These are phyloP conservation scores for Atherix ibis DNA, from an alignment of 2,888 invertebrate species.

Conservation along the genomic window DNA sequence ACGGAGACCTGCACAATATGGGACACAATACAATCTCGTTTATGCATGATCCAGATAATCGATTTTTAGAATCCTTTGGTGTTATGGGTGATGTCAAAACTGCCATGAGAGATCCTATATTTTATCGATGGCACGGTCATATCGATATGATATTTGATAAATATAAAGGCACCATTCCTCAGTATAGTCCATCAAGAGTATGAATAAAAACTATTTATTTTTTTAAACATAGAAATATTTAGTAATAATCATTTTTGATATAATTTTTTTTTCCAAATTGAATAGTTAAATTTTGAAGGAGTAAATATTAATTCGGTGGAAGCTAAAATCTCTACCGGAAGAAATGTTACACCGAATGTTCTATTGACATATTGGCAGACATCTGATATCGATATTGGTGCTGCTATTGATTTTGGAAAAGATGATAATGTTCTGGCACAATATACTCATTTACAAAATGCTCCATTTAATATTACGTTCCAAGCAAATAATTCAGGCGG, in stretches of 20 bases:
- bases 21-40: constrained; percentile 63
- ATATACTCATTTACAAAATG: constrained; percentile 64
- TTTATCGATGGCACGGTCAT: constrained; percentile 73
- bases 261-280: no score
- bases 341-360: constrained; percentile 33
- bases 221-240: no score
- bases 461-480: constrained; percentile 49
- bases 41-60: constrained; percentile 63
- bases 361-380: constrained; percentile 64
- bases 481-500: constrained; percentile 39
- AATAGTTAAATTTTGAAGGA: no score
- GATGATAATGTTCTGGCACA: constrained; percentile 53
- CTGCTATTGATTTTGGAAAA: constrained; percentile 64
- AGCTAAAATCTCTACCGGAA: constrained; percentile 17
- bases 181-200: no score
- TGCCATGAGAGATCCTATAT: constrained; percentile 73
- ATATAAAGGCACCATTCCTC: constrained; percentile 44
- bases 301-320: constrained; percentile 15
- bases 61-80: constrained; percentile 51
- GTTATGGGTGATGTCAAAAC: constrained; percentile 70
- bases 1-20: constrained; percentile 69
- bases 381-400: constrained; percentile 62
- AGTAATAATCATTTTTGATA: no score
- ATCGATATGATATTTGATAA: constrained; percentile 59
- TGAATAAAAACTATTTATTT: no score